A percentile compares a stretch with the other conserved stretches of the same genome.
phyloP scores from a whole-genome alignment of 2,888 invertebrate species.

The Psylliodes chrysocephalus region DNA sequence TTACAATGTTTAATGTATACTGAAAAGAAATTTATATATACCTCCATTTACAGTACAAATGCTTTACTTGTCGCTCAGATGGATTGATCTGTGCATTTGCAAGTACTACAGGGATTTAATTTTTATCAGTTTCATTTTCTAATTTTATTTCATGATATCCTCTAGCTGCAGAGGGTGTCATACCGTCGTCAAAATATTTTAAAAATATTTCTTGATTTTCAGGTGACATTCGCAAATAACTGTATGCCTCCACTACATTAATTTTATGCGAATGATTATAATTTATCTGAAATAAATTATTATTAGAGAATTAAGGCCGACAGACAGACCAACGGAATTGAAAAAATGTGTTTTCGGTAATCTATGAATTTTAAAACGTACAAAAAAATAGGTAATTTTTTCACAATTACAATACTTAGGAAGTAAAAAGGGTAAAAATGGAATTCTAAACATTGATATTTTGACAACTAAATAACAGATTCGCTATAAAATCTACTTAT shows the following conservation, averaged over 20 bases:
- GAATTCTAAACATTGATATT: too few species aligned
- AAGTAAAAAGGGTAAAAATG: too few species aligned
- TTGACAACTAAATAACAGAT: too few species aligned
- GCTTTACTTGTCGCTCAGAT: conserved; percentile 11
- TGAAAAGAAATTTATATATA: background rate
- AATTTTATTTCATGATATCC: conserved; percentile 13
- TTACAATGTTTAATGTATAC: conserved; percentile 5
- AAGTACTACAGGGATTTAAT: background rate
- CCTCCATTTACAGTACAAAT: conserved; percentile 13
- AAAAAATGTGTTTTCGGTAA: too few species aligned
- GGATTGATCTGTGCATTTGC: conserved; percentile 11
- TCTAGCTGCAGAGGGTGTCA: background rate
- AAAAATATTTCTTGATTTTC: background rate
- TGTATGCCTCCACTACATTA: background rate
- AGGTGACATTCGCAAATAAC: background rate
- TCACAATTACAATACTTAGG: too few species aligned
- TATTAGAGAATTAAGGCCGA: too few species aligned
- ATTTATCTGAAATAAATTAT: conserved; percentile 1
- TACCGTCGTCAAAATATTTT: background rate
- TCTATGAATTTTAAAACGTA: too few species aligned
- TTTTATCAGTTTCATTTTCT: conserved; percentile 9
- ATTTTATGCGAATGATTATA: background rate
- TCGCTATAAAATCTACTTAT: too few species aligned
- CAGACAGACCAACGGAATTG: too few species aligned
- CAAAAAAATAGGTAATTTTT: too few species aligned